Evolutionary conservation across 2,113 vertebrate genomes (phyloP), one percentile per base, ranked within the genome.

Genomic region (Crotalus helleri): DNA sequence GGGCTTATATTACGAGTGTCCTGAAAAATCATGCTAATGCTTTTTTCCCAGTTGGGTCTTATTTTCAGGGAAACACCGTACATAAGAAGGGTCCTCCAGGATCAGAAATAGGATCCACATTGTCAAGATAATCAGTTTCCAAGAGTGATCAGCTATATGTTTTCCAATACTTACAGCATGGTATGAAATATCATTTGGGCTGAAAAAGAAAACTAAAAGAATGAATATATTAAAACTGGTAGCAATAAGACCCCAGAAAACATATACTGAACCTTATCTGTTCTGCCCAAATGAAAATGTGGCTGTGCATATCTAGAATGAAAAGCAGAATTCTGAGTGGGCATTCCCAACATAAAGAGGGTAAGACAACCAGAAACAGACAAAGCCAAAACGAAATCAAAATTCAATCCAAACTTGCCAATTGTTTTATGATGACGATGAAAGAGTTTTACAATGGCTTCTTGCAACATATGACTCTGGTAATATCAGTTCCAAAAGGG

Each of bases 391-490:
- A 59, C 17, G 13, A 69, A 58, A 21, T 64, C 55, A 61, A 89
- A 85, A 24, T 44, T 15, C 26, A 59, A 55, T 23, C 39, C 8
- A 87, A 24, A 4, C 8, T 44, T 23, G 81, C 23, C 74, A 54
- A 46, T 64, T 49, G 64, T 5, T 19, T 26, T 89, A n/a, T 53
- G 44, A 49, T 2, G 15, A 59, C 17, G 7, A 53, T 12, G 17
- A 81, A 74, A 81, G 51, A 69, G 87, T 90, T 57, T 51, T 39
- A 57, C 13, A 7, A 95, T 54, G 87, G 29, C 91, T 88, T 46
- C 88, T 29, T 21, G 92, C 46, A 93, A 29, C 26, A 94, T 33
- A 94, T 92, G 92, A 74, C 1, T 92, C 51, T 85, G 24, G n/a
- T 94, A 54, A 61, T 15, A 53, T 46, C 39, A 69, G 2, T 7